Base-by-base conservation (phyloP, 2,888 invertebrate genomes). In the Cremastinae sp. region DNA sequence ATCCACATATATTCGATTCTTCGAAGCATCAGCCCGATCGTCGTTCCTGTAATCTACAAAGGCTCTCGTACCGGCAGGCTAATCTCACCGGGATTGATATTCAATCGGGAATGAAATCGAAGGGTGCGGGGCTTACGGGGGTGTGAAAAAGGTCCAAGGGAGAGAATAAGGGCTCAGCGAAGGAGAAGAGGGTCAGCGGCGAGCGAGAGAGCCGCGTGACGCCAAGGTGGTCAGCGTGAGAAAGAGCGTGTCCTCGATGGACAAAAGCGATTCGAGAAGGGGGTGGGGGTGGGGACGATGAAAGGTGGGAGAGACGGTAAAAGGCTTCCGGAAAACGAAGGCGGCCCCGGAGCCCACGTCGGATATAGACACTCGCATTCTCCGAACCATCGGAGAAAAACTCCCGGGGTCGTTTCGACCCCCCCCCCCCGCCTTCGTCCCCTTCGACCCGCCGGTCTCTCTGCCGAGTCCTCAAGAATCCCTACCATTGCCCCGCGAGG, bases 401-500 rank as follows among this genome's bases (percentile, higher is more conserved):
- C 22, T 64, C 66, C 79, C 79, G 68, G 54, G 75, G 64, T 69
- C 62, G 64, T 74, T 78, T 75, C 18, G n/a, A 53, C 75, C 70
- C 70, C 62, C 53, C 28, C 20, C 51, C n/a, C 12, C 22, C 38
- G n/a, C n/a, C n/a, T n/a, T n/a, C n/a, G n/a, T n/a, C n/a, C n/a
- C n/a, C n/a, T n/a, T n/a, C n/a, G n/a, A n/a, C n/a, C n/a, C n/a
- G n/a, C 58, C 62, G 69, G 73, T 64, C 18, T 38, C 54, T 36
- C 18, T n/a, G n/a, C 49, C 28, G 10, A 22, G 43, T 62, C 69
- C 72, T 65, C 66, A 36, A 70, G 38, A 47, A 56, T 81, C 78
- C 82, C 83, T 83, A 77, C 84, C 83, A 81, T 84, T 18, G 9
- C 80, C n/a, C 84, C 83, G 80, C 79, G 82, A 84, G 87, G 88